Conservation (phyloP, 2,888 invertebrate genomes). For the Acrobasis repandana region DNA sequence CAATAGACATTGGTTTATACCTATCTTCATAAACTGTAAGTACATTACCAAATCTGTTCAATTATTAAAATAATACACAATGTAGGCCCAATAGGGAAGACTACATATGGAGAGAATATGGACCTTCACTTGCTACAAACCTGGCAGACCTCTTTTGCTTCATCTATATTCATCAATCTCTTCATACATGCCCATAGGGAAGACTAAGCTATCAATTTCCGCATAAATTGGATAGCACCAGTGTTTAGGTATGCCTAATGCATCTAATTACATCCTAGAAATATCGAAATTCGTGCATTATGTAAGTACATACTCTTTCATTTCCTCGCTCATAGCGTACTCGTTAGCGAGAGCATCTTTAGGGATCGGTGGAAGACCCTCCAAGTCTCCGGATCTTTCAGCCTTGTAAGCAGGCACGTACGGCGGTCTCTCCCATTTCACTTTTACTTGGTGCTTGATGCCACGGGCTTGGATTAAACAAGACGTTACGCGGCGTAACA, state of each 20-base stretch:
- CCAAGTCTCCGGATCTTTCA: slow-evolving; percentile 88
- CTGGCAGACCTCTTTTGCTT: too few relatives aligned
- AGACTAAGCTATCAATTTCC: too few relatives aligned
- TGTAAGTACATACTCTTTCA: slow-evolving; percentile 83
- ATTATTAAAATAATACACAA: too few relatives aligned
- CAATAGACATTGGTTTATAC: too few relatives aligned
- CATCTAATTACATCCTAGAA: not conserved
- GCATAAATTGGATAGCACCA: too few relatives aligned
- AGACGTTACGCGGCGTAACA: slow-evolving; percentile 60
- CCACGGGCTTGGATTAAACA: slow-evolving; percentile 72
- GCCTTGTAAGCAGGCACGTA: slow-evolving; percentile 86
- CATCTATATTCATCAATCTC: too few relatives aligned
- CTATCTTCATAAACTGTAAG: too few relatives aligned
- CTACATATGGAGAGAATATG: too few relatives aligned
- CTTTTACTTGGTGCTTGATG: slow-evolving; percentile 88
- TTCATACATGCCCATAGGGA: too few relatives aligned
- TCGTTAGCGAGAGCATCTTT: slow-evolving; percentile 72
- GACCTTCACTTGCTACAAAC: too few relatives aligned
- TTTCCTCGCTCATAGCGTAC: slow-evolving; percentile 85
- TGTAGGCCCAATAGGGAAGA: too few relatives aligned
- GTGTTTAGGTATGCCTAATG: not conserved
- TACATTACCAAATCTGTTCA: too few relatives aligned
- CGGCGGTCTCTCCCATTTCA: slow-evolving; percentile 90
- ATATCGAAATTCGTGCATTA: not conserved
- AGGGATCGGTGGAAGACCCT: slow-evolving; percentile 80